Conservation (phyloP, 2,888 invertebrate genomes). For the Melinopterus prodromus region DNA sequence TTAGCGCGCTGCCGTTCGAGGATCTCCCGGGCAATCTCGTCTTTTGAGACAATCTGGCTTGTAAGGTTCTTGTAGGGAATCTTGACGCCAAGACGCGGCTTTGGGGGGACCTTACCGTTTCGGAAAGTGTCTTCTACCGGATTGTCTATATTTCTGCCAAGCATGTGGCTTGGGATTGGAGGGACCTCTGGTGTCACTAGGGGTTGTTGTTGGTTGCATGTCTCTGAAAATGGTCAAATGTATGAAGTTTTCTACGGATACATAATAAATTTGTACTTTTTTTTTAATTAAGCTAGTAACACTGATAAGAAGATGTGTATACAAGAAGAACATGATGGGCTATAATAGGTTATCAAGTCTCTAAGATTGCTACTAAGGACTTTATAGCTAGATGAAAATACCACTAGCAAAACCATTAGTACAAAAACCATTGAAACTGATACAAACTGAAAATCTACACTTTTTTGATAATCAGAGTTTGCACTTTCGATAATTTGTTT, state of each 20-base stretch:
- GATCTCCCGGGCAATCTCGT: slow-evolving; percentile 65
- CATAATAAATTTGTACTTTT: no score
- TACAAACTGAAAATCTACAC: no score
- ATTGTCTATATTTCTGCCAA: slow-evolving; percentile 59
- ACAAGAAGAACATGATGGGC: no score
- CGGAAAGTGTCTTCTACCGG: slow-evolving; percentile 55
- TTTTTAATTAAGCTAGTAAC: no score
- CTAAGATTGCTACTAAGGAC: no score
- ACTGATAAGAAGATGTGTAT: no score
- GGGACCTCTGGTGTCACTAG: background rate
- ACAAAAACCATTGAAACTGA: no score
- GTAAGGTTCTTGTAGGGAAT: slow-evolving; percentile 61
- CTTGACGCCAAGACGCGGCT: slow-evolving; percentile 60
- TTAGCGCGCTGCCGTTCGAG: slow-evolving; percentile 60
- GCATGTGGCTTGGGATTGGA: slow-evolving; percentile 56
- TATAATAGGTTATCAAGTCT: no score
- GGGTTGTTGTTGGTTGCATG: background rate
- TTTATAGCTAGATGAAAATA: no score
- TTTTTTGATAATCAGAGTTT: no score
- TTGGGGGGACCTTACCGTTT: slow-evolving; percentile 56
- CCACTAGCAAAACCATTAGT: no score
- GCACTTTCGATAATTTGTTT: no score
- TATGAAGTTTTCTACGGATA: background rate
- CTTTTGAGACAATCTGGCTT: slow-evolving; percentile 65
- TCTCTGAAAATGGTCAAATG: background rate